Evolutionary conservation across 2,113 vertebrate species (phyloP), one percentile per base, ranked within the genome.

Genomic region (Dicerorhinus sumatrensis): DNA sequence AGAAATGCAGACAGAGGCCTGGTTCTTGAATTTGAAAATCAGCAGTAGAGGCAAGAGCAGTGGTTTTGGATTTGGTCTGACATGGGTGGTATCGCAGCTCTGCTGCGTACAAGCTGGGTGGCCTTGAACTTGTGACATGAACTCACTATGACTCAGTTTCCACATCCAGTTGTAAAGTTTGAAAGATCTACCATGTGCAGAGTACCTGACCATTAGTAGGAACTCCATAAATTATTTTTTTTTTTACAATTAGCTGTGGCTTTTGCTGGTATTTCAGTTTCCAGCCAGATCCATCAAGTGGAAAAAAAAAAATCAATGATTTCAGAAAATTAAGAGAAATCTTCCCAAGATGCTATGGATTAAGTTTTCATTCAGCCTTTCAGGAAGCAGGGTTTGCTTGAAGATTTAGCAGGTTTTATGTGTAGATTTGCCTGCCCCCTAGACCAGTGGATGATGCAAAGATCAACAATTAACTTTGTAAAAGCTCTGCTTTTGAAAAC

Each of bases 191-290:
- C n/a, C 20, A 1, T 54, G 25, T 70, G 3, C 16, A 1, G 31
- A 72, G 0, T 54, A 42, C 20, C n/a, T 23, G 31, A 31, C 14
- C 13, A 23, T 91, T 73, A 48, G 17, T 36, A 70, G 36, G 51
- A 86, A 3, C 3, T 6, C 33, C 18, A 8, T 46, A 73, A 63
- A 42, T 76, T 56, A 31, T 92, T 95, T 39, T 25, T 95, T 39
- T 25, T 62, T 89, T 62, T 65, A 79, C 12, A 31, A 25, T 60
- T 12, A 58, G 36, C 16, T 80, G 3, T 95, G 27, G 20, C 54
- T 94, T 95, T 96, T 84, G 72, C 62, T 79, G 10, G n/a, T 67
- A n/a, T 72, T 89, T 81, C 90, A 25, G 51, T 91, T 90, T 94
- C 42, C 33, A 92, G 51, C 67, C 79, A 86, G n/a, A 88, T 75